A percentile compares a stretch with the other conserved stretches of the same genome.
Evolutionary conservation across 2,113 vertebrate genomes (phyloP).

Genomic region (Emydocephalus ijimae): DNA sequence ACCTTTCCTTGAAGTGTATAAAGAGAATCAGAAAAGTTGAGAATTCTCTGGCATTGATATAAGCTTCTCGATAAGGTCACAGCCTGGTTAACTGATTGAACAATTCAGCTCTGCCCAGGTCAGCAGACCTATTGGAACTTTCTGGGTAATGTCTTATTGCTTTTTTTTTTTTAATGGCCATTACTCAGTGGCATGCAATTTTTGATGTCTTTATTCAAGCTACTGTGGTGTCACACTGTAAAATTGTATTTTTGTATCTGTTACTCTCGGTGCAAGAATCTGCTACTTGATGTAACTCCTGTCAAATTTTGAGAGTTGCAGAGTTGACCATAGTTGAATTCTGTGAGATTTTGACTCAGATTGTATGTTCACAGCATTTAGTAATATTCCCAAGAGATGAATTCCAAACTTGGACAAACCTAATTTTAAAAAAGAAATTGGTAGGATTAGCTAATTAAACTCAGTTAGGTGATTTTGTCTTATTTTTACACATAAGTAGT

Average conservation of each 20-base stretch:
- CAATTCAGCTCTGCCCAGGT: background rate
- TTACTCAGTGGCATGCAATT: background rate
- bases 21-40: accelerated
- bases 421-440: background rate
- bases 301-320: background rate
- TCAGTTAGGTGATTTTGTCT: background rate
- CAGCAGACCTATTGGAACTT: background rate
- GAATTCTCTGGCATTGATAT: accelerated
- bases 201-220: background rate
- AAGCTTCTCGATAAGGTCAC: background rate
- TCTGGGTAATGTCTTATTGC: background rate
- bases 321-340: background rate
- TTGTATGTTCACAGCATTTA: background rate
- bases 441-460: background rate
- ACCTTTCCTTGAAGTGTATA: background rate
- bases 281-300: background rate
- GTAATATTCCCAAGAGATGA: background rate
- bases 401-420: background rate
- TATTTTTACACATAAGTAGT: background rate
- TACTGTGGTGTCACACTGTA: background rate
- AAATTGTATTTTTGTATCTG: background rate
- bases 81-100: background rate
- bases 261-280: background rate
- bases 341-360: background rate
- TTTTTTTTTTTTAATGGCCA: too few species aligned